Base-by-base conservation (phyloP, 2,888 invertebrate species). In the Syritta pipiens region DNA sequence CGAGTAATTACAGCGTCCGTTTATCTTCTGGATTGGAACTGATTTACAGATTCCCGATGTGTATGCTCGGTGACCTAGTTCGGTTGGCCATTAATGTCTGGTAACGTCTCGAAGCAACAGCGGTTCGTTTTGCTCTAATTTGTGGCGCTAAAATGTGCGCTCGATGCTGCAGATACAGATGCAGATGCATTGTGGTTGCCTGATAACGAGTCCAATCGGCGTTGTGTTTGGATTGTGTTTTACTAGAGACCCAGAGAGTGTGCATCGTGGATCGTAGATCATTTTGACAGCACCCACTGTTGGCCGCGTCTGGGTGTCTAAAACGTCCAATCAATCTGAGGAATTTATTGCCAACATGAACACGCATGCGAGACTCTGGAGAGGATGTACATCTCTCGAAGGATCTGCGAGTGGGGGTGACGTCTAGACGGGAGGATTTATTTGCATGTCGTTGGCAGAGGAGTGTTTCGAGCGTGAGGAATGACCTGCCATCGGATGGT, bases 81-180 rank as follows among this genome's bases (percentile, higher is more conserved):
- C 10, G 22, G 22, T n/a, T n/a, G 6, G 17, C 44, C 57, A 74
- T 67, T 74, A 59, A 67, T 51, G 59, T 74, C 44, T 30, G 74
- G 57, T 67, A 67, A 67, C 57, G 46, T 46, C 74, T n/a, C n/a
- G n/a, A n/a, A n/a, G 4, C 59, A 59, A 40, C 53, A 51, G 19
- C 20, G 6, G 67, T 74, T 59, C 59, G 74, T 74, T 32, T 74
- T 74, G 74, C 74, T 74, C 74, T 51, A 59, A 74, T 74, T 74
- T 22, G 37, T 17, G 22, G 20, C 55, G 55, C 46, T 28, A 46
- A 51, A 46, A 69, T n/a, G n/a, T n/a, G n/a, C n/a, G n/a, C n/a
- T n/a, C n/a, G n/a, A n/a, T n/a, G n/a, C n/a, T n/a, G n/a, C n/a
- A n/a, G n/a, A n/a, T 63, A 20, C 26, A 28, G 51, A 51, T 42